Evolutionary conservation across 2,113 vertebrate genomes (phyloP), one percentile per base, ranked within the genome.

Genomic region (Lagenorhynchus albirostris): DNA sequence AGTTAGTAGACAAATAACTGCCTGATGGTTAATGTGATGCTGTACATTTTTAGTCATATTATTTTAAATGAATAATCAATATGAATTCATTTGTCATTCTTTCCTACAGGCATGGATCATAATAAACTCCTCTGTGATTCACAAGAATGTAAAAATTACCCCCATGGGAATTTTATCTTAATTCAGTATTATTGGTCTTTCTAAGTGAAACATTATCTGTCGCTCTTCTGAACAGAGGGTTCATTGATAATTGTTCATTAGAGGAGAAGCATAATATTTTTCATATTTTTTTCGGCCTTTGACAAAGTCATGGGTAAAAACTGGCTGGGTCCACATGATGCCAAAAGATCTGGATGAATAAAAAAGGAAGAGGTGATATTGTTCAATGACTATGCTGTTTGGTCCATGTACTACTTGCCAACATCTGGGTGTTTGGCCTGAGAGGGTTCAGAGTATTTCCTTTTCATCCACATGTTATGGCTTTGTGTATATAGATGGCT

Each of bases 1-100:
- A 96, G 94, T 94, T 94, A 85, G 93, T 91, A 97, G 98, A 94
- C 97, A 86, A 98, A 96, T 95, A 97, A 97, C 77, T 97, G 90
- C 63, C 13, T 10, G 44, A 91, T 97, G 96, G 88, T 93, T 96
- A 85, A 95, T 85, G 79, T 44, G 44, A 82, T 31, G 23, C 36
- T 98, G 50, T 96, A 97, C 98, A 97, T 98, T 98, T 98, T 92
- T 96, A 96, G 97, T 96, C 91, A 94, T 95, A 95, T 97, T 98
- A 98, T 98, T 98, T 98, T 94, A 98, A 98, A 98, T 98, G 97
- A 96, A 97, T 98, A 98, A 98, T 98, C 98, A 98, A 98, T 98
- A 98, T 95, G 96, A 98, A 98, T 98, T 98, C 96, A 98, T 98
- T 98, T 98, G 81, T 98, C 98, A 98, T 98, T 98, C 97, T 97